phyloP scores from a whole-genome alignment of 2,797 vertebrate genomes.

The Chaetodon trifasciatus region DNA sequence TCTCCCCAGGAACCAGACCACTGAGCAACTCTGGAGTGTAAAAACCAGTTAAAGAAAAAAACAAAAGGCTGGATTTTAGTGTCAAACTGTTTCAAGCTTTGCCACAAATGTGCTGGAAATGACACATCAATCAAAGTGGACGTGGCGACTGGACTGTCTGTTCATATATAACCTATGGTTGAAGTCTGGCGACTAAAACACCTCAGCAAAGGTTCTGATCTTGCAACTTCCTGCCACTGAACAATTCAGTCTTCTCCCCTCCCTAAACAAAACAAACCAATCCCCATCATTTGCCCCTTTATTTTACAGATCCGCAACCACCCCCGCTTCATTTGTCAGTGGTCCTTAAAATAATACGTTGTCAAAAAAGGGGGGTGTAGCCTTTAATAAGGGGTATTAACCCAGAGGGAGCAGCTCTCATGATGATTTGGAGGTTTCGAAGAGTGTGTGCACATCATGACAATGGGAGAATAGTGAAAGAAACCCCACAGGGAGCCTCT shows the following conservation, averaged over 20 bases:
- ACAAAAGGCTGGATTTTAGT: conserved; percentile 13
- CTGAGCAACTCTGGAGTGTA: conserved; percentile 22
- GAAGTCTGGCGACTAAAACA: conserved; percentile 9
- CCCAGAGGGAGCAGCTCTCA: conserved; percentile 69
- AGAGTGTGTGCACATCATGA: conserved; percentile 51
- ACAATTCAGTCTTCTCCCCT: conserved; percentile 1
- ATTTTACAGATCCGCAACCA: conserved; percentile 33
- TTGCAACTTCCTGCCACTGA: conserved; percentile 16
- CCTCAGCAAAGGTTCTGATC: not conserved
- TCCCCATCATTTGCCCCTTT: conserved; percentile 39
- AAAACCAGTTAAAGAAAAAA: conserved; percentile 43
- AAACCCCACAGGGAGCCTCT: conserved; percentile 56
- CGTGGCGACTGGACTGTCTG: conserved; percentile 7
- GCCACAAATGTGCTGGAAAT: conserved; percentile 15
- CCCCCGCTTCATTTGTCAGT: conserved; percentile 47
- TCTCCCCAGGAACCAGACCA: conserved; percentile 16
- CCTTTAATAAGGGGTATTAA: conserved; percentile 76
- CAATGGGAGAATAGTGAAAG: conserved; percentile 58
- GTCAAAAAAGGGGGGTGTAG: conserved; percentile 62
- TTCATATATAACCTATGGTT: not conserved
- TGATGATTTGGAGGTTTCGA: conserved; percentile 52
- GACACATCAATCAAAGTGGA: conserved; percentile 9
- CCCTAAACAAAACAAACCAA: conserved; percentile 37
- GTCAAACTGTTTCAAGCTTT: conserved; percentile 32
- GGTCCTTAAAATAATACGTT: conserved; percentile 67